Evolutionary conservation across 2,113 vertebrate species (phyloP), one percentile per base, ranked within the genome.

Genomic region (Mesembrinibis cayennensis): DNA sequence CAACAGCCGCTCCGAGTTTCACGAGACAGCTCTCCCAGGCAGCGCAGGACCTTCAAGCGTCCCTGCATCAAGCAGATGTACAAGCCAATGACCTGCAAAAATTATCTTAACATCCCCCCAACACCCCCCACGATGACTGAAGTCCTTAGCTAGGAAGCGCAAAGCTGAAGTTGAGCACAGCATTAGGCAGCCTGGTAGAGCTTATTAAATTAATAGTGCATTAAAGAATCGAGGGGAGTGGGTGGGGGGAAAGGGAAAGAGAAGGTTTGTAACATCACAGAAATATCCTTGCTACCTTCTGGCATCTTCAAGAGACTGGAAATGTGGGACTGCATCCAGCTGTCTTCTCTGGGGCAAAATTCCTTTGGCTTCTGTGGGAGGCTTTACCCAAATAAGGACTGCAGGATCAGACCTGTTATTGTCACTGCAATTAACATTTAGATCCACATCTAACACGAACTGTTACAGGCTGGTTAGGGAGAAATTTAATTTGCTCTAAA

Each of bases 401-500:
- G 89, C 96, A 97, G 96, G 97, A 95, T 96, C 93, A 96, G 97
- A 97, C 95, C 95, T 97, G 93, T 97, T 96, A 95, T 95, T 96
- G 95, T 96, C 94, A 90, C 95, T 94, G 95, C 95, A 97, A 97
- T 97, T 96, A 97, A 97, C 95, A 94, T 96, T 96, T 95, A 95
- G 94, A 96, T 97, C 96, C 97, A 95, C 96, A 96, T 97, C 94
- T 96, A 97, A 97, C 91, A 25, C 2, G 50, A 90, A 95, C 96
- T 95, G 91, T 96, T 96, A 95, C 81, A 95, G 97, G 84, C 96
- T 97, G 97, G 95, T 94, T 97, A 95, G 84, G 93, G 96, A 96
- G 96, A 97, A 97, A 96, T 95, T 96, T 95, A 96, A 96, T 97
- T 97, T 96, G 82, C 94, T 96, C 94, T 95, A 96, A 95, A 95